phyloP scores from a whole-genome alignment of 2,888 invertebrate species.

The Eudemis profundana region DNA sequence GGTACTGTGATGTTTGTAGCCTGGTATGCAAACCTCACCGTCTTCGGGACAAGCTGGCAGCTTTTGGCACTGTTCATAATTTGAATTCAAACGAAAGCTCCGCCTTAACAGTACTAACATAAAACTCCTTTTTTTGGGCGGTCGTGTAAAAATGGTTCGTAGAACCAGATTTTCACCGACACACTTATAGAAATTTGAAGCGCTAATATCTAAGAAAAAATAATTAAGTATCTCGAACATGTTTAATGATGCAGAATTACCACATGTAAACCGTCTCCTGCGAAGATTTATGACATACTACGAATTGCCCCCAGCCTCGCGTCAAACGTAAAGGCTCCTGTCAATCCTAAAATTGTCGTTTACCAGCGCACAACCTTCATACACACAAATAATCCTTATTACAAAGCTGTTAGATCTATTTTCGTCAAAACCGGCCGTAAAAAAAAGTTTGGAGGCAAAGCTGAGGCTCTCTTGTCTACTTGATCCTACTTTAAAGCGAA shows the following conservation, averaged over 20 bases:
- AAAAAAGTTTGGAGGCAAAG: constrained; percentile 20
- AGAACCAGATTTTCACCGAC: too few species aligned
- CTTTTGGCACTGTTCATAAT: too few species aligned
- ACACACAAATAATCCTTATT: constrained; percentile 9
- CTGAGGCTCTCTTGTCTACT: constrained; percentile 38
- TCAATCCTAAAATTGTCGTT: constrained; percentile 71
- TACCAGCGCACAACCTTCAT: constrained; percentile 49
- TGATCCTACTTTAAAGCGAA: constrained; percentile 44
- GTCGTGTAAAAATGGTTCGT: too few species aligned
- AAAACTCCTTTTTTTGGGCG: too few species aligned
- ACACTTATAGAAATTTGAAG: not conserved
- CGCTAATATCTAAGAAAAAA: not conserved
- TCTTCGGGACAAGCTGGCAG: too few species aligned
- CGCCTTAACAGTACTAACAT: too few species aligned
- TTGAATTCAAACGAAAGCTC: too few species aligned
- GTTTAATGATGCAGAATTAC: constrained; percentile 21
- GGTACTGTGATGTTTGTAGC: too few species aligned
- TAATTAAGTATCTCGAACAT: constrained; percentile 19
- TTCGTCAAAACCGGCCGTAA: not conserved
- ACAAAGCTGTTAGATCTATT: not conserved
- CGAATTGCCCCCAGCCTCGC: constrained; percentile 66
- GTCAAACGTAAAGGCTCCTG: constrained; percentile 74
- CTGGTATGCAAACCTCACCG: too few species aligned
- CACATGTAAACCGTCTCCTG: constrained; percentile 47
- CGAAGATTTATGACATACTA: constrained; percentile 73